Conservation (phyloP, 2,888 invertebrate genomes). For the Apodemia mormo region DNA sequence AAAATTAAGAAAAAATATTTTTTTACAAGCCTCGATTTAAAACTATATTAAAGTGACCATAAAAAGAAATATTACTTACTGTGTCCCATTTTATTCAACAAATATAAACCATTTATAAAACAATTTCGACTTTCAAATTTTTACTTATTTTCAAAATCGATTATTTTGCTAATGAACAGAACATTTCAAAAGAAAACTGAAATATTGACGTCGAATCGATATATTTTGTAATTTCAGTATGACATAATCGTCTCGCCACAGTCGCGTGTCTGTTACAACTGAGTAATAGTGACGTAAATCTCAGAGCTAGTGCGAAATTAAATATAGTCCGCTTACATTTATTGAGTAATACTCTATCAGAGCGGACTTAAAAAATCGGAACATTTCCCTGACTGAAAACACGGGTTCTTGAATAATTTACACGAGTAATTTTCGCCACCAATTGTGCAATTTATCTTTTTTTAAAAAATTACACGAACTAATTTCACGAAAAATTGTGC, state of each 20-base stretch:
- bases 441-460: too few species aligned
- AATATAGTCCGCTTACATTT: constrained; percentile 53
- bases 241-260: constrained; percentile 63
- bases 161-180: not conserved
- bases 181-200: constrained; percentile 21
- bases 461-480: too few species aligned
- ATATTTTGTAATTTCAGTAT: constrained; percentile 51
- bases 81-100: constrained; percentile 55
- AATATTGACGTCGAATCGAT: constrained; percentile 59
- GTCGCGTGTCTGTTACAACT: constrained; percentile 70
- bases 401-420: too few species aligned
- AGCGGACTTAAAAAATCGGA: constrained; percentile 26
- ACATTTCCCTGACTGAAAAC: not conserved
- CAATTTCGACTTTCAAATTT: not conserved
- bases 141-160: not conserved
- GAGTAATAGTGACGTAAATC: constrained; percentile 60
- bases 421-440: too few species aligned
- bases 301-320: constrained; percentile 60
- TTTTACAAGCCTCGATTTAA: too few species aligned
- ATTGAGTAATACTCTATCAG: constrained; percentile 25
- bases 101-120: not conserved
- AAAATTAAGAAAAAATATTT: too few species aligned
- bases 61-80: constrained; percentile 34
- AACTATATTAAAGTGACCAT: constrained; percentile 10
- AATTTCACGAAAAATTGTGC: too few species aligned